Evolutionary conservation across 2,797 vertebrate species (phyloP).

Genomic region (Lagodon rhomboides): DNA sequence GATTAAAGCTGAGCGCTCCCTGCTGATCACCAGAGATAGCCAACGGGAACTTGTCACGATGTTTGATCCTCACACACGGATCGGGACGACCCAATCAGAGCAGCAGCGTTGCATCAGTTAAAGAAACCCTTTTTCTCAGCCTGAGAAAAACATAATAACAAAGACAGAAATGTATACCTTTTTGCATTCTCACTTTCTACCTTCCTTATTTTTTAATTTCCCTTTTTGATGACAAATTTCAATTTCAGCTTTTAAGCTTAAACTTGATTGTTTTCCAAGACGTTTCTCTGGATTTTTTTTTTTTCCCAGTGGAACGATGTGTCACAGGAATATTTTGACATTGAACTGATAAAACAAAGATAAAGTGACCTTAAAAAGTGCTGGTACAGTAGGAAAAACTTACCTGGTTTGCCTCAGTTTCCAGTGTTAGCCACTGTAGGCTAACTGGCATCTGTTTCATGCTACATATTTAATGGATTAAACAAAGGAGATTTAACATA

Average conservation of each 20-base stretch:
- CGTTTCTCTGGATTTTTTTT: too few relatives aligned
- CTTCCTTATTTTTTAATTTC: background rate
- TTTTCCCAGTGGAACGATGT: too few relatives aligned
- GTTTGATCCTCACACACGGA: slow-evolving; percentile 47
- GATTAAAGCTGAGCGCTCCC: slow-evolving; percentile 56
- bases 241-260: background rate
- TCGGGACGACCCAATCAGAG: slow-evolving; percentile 11
- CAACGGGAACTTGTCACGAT: slow-evolving; percentile 35
- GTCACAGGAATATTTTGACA: background rate
- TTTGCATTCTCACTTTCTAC: background rate
- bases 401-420: background rate
- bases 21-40: slow-evolving; percentile 14
- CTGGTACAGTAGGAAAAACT: too few relatives aligned
- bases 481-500: too few relatives aligned
- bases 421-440: background rate
- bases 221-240: background rate
- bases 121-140: background rate
- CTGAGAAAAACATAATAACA: background rate
- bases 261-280: background rate
- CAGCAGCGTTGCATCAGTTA: background rate
- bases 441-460: background rate
- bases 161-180: background rate
- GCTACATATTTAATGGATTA: background rate
- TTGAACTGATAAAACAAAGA: too few relatives aligned
- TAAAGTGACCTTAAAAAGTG: too few relatives aligned